Evolutionary conservation across 2,797 vertebrate species (phyloP).

Genomic region (Pelobates cultripes): DNA sequence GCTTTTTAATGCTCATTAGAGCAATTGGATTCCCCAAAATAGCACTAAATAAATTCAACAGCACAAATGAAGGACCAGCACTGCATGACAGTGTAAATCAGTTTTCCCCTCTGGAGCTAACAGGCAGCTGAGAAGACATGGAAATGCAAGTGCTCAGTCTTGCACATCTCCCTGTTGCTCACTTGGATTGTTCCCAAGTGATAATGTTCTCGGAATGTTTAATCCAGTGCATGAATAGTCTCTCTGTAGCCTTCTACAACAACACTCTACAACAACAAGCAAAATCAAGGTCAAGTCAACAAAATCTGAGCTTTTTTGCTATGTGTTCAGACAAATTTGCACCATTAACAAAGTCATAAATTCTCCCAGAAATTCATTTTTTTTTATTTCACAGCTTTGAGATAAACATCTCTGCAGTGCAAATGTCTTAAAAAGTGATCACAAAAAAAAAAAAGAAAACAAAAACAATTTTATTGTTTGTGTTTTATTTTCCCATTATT

Average conservation of each 20-base stretch:
- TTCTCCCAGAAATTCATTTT: too few species aligned
- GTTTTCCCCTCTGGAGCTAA: constrained; percentile 51
- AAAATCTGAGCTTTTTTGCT: too few species aligned
- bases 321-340: too few species aligned
- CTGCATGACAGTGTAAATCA: constrained; percentile 58
- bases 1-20: constrained; percentile 36
- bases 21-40: constrained; percentile 50
- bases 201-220: constrained; percentile 16
- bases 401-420: too few species aligned
- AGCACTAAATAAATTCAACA: constrained; percentile 35
- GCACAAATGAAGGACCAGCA: constrained; percentile 37
- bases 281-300: not conserved
- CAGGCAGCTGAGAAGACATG: constrained; percentile 56
- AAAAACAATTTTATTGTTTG: too few species aligned
- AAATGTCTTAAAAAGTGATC: too few species aligned
- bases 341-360: too few species aligned
- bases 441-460: too few species aligned
- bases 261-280: too few species aligned
- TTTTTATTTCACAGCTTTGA: too few species aligned
- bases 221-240: constrained; percentile 26
- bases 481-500: too few species aligned
- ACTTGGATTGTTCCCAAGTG: constrained; percentile 36
- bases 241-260: too few species aligned
- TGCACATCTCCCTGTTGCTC: constrained; percentile 48
- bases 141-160: constrained; percentile 53